These are phyloP conservation scores for Carduelis carduelis DNA, from an alignment of 2,797 vertebrate species.

Conservation along the genomic window DNA sequence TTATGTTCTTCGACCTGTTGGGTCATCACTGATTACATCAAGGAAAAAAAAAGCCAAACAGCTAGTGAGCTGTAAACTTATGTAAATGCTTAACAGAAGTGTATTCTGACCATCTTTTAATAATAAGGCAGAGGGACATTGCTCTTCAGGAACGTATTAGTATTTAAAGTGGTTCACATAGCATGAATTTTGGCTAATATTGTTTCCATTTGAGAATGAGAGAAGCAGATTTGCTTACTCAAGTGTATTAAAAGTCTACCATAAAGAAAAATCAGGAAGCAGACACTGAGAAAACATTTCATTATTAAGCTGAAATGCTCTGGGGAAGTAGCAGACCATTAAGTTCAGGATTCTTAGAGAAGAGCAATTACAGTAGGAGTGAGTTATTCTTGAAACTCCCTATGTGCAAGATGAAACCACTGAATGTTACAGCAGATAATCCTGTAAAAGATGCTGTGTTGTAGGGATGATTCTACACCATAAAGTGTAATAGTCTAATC, in stretches of 20 bases:
- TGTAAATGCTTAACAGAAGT: background rate
- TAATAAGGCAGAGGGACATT: background rate
- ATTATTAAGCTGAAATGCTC: background rate
- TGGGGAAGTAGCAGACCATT: background rate
- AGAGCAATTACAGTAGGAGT: background rate
- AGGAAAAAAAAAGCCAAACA: background rate
- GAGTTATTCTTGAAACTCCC: background rate
- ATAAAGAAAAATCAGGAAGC: background rate
- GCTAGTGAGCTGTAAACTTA: background rate
- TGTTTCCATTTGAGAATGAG: background rate
- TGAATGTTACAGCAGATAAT: background rate
- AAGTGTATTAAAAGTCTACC: background rate
- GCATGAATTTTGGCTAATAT: background rate
- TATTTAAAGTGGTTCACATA: background rate
- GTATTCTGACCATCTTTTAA: background rate
- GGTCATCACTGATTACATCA: background rate
- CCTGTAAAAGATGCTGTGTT: background rate
- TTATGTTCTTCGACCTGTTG: constrained; percentile 10
- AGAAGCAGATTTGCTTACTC: background rate
- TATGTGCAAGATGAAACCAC: background rate
- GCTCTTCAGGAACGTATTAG: background rate
- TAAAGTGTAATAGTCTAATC: background rate
- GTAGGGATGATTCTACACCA: background rate
- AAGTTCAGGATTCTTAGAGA: background rate
- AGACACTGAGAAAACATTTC: background rate